Percentiles rank a stretch among this genome's conserved stretches.
Evolutionary conservation across 2,113 vertebrate species (phyloP).

Genomic region (Oostethus manadensis): DNA sequence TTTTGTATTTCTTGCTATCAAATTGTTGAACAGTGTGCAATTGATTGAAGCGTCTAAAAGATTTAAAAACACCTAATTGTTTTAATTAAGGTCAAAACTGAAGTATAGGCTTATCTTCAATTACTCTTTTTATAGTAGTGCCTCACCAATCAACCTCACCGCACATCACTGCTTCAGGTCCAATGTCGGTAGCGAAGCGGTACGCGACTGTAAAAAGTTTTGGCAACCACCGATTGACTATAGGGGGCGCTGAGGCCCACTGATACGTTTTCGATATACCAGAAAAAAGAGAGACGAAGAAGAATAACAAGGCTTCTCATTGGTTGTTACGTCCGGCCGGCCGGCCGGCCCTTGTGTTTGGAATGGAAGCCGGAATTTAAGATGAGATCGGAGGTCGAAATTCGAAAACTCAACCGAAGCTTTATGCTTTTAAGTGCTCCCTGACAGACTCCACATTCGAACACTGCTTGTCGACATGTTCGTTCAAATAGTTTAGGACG

Average conservation of each 20-base stretch:
- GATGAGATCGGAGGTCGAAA: neutral
- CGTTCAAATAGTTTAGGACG: neutral
- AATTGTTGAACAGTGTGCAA: too few species aligned
- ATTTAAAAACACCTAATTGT: too few species aligned
- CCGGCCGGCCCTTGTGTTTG: neutral
- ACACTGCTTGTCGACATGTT: neutral
- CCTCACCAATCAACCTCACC: too few species aligned
- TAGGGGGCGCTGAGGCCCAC: neutral
- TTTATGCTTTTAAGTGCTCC: neutral
- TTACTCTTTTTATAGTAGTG: too few species aligned
- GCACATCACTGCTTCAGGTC: too few species aligned
- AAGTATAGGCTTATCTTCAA: too few species aligned
- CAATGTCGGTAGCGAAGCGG: too few species aligned
- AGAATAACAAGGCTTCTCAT: neutral
- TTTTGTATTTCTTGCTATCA: too few species aligned
- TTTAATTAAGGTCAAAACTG: too few species aligned
- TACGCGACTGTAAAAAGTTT: too few species aligned
- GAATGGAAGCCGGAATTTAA: conserved; percentile 46
- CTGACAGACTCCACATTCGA: neutral
- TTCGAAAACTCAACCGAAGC: neutral
- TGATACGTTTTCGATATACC: neutral
- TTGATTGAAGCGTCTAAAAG: too few species aligned
- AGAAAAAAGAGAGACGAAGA: neutral
- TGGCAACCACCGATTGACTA: too few species aligned
- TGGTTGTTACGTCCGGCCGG: neutral